Evolutionary conservation across 2,888 invertebrate species (phyloP).

Genomic region (Cordilura impudica): DNA sequence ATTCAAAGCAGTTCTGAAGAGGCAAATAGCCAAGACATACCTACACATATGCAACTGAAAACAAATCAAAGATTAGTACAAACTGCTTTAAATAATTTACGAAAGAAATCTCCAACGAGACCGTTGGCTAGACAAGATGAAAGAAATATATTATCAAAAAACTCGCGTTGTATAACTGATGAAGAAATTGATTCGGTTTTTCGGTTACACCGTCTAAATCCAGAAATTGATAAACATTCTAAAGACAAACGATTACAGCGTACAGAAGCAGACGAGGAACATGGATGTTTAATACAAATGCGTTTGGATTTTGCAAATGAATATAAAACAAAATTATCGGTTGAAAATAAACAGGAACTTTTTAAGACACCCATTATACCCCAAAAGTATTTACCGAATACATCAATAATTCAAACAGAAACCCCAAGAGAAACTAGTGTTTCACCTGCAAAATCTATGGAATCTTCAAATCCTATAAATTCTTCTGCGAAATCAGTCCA

Average conservation of each 20-base stretch:
- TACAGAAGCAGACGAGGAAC: conserved; percentile 19
- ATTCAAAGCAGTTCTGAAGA: conserved; percentile 65
- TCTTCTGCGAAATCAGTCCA: not conserved
- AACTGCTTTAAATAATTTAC: not conserved
- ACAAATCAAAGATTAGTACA: conserved; percentile 1
- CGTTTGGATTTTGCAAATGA: conserved; percentile 62
- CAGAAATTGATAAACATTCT: conserved; percentile 67
- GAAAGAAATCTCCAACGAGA: conserved; percentile 10
- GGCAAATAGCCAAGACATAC: conserved; percentile 50
- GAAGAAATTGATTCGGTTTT: conserved; percentile 68
- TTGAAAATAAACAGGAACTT: conserved; percentile 63
- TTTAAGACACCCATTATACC: conserved; percentile 69
- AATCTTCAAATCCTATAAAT: not conserved
- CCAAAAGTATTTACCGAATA: conserved; percentile 58
- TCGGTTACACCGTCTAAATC: conserved; percentile 66
- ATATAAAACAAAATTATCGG: conserved; percentile 62
- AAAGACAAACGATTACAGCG: not conserved
- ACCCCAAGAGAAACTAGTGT: not conserved
- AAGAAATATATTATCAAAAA: conserved; percentile 33
- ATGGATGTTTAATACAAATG: conserved; percentile 60
- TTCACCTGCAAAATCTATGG: conserved; percentile 22
- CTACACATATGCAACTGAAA: conserved; percentile 32
- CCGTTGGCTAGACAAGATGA: not conserved
- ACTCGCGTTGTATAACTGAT: conserved; percentile 53
- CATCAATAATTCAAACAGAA: conserved; percentile 2